Conservation (phyloP, 2,888 invertebrate species). For the Atrina japonica region DNA sequence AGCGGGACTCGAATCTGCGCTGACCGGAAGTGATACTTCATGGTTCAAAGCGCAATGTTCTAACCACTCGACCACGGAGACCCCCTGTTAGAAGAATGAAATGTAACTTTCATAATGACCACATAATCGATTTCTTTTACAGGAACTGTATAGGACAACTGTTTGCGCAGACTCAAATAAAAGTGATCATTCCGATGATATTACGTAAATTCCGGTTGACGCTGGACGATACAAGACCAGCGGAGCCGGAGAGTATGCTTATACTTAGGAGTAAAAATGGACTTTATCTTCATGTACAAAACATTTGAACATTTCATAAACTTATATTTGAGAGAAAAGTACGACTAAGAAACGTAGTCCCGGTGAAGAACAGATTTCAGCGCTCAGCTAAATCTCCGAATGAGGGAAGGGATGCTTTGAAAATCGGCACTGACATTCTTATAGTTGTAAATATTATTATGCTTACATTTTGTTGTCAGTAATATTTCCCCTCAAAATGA, state of each 20-base stretch:
- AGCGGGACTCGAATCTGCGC: too few species aligned
- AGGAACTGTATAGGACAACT: conserved; percentile 72
- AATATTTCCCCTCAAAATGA: too few species aligned
- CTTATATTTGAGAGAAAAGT: background rate
- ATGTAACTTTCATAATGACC: too few species aligned
- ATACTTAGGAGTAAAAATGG: conserved; percentile 61
- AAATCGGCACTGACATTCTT: background rate
- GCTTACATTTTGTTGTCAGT: too few species aligned
- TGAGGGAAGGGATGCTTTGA: background rate
- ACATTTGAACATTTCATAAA: background rate
- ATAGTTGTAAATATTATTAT: too few species aligned
- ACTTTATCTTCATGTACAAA: conserved; percentile 51
- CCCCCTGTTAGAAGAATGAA: too few species aligned
- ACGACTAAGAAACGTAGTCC: background rate
- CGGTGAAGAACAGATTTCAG: too few species aligned
- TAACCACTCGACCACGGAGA: too few species aligned
- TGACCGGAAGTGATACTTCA: too few species aligned
- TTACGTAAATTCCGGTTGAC: conserved; percentile 59
- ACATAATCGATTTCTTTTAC: conserved; percentile 43
- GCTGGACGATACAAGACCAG: conserved; percentile 54
- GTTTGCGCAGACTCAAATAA: conserved; percentile 72
- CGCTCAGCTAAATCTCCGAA: too few species aligned
- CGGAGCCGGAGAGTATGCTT: conserved; percentile 56
- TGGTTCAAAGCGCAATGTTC: too few species aligned
- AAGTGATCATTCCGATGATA: conserved; percentile 59